These are phyloP conservation scores for Crenichthys baileyi DNA, from an alignment of 2,797 vertebrate species.

Conservation along the genomic window DNA sequence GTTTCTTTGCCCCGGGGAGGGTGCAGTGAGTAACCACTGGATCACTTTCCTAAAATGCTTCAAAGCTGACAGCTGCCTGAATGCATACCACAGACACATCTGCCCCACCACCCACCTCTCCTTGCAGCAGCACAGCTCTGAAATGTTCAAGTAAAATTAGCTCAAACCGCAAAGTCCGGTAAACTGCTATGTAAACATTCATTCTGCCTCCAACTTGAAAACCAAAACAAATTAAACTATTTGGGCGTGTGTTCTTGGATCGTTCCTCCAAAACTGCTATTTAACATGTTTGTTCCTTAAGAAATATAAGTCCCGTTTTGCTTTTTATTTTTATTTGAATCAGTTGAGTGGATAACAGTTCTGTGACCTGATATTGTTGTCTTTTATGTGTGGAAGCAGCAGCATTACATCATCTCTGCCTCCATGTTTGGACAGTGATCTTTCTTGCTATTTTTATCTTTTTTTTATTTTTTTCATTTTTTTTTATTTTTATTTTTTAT, in stretches of 20 bases:
- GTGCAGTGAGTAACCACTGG: slow-evolving; percentile 41
- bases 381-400: background rate
- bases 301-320: background rate
- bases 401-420: background rate
- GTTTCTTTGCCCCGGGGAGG: slow-evolving; percentile 29
- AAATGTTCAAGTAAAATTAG: slow-evolving; percentile 27
- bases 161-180: background rate
- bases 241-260: background rate
- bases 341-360: background rate
- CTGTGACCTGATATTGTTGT: background rate
- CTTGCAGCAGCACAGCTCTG: slow-evolving; percentile 17
- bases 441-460: background rate
- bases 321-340: background rate
- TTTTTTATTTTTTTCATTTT: no score
- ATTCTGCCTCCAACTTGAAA: background rate
- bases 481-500: no score
- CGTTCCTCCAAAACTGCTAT: background rate
- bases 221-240: background rate
- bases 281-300: background rate
- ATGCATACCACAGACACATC: slow-evolving; percentile 16
- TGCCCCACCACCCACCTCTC: background rate
- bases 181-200: background rate
- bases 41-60: slow-evolving; percentile 39
- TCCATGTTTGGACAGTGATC: background rate
- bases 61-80: slow-evolving; percentile 21